These are phyloP conservation scores for Druon quercuslanigerum DNA, from an alignment of 1,140 invertebrate genomes.

Conservation along the genomic window DNA sequence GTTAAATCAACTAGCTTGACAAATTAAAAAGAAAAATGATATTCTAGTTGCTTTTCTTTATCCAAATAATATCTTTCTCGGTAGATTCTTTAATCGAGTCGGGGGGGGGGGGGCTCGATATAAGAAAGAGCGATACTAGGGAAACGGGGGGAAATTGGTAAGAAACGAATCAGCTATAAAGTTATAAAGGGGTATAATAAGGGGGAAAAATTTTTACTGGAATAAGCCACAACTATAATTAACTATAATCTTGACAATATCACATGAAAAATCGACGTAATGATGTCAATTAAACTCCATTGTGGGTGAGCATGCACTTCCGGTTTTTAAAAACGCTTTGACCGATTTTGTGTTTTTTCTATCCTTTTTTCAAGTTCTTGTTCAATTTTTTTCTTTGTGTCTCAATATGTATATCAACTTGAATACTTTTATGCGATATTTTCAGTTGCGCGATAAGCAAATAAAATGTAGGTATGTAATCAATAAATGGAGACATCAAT, in stretches of 20 bases:
- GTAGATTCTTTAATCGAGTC: too few relatives aligned
- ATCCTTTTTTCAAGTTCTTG: slow-evolving; percentile 10
- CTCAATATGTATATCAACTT: not conserved
- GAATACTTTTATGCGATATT: not conserved
- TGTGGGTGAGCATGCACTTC: slow-evolving; percentile 56
- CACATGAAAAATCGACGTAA: slow-evolving; percentile 54
- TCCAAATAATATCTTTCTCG: too few relatives aligned
- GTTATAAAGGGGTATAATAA: slow-evolving; percentile 48
- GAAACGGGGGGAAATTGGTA: slow-evolving; percentile 43
- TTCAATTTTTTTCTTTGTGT: not conserved
- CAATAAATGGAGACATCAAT: slow-evolving; percentile 28
- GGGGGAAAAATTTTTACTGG: slow-evolving; percentile 38
- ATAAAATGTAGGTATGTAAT: slow-evolving; percentile 8
- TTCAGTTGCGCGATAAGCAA: not conserved
- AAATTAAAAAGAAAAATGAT: too few relatives aligned
- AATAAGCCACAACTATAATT: slow-evolving; percentile 47
- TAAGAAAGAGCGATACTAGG: not conserved
- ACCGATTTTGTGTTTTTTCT: not conserved
- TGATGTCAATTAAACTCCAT: slow-evolving; percentile 58
- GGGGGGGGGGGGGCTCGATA: too few relatives aligned
- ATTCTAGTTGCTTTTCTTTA: too few relatives aligned
- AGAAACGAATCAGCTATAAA: slow-evolving; percentile 40
- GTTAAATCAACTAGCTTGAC: too few relatives aligned
- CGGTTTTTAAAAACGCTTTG: slow-evolving; percentile 38
- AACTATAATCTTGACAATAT: slow-evolving; percentile 53